Evolutionary conservation across 30 jellyfish, hydroid and myxozoan genomes (phyloP).

Genomic region (Pseudorhiza aurosa): DNA sequence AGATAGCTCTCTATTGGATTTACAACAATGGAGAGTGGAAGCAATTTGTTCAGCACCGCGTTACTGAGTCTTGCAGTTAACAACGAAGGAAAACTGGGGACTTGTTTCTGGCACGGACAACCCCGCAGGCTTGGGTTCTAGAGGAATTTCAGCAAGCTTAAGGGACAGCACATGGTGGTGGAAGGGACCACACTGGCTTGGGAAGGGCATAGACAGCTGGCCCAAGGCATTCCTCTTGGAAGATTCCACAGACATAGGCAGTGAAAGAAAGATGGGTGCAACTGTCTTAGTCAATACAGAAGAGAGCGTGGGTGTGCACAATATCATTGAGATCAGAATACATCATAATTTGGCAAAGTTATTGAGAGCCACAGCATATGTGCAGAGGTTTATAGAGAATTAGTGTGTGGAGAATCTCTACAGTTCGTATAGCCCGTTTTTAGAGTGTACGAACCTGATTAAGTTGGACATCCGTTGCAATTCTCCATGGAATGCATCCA

Average conservation of each 20-base stretch:
- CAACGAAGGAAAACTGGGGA: slow-evolving; percentile 59
- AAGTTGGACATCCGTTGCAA: too few species aligned
- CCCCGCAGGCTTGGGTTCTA: slow-evolving; percentile 70
- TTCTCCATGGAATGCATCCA: too few species aligned
- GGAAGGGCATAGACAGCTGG: slow-evolving; percentile 35
- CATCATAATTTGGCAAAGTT: too few species aligned
- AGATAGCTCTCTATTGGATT: slow-evolving; percentile 53
- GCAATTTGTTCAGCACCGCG: slow-evolving; percentile 67
- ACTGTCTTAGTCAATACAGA: slow-evolving; percentile 20
- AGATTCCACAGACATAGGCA: slow-evolving; percentile 31
- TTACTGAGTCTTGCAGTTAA: slow-evolving; percentile 26
- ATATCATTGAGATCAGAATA: too few species aligned
- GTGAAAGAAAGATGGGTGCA: slow-evolving; percentile 25
- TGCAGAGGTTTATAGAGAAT: too few species aligned
- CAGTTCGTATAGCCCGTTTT: too few species aligned
- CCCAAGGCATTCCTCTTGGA: slow-evolving; percentile 28
- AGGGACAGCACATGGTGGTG: slow-evolving; percentile 54
- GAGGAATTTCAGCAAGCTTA: slow-evolving; percentile 52
- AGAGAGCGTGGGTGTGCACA: too few species aligned
- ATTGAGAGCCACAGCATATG: too few species aligned
- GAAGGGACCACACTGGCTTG: slow-evolving; percentile 61
- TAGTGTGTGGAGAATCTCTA: too few species aligned
- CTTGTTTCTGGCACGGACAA: slow-evolving; percentile 42
- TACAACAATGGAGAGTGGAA: slow-evolving; percentile 59
- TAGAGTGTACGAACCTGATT: too few species aligned